phyloP scores from a whole-genome alignment of 2,888 invertebrate species.

The Atethmia centrago region DNA sequence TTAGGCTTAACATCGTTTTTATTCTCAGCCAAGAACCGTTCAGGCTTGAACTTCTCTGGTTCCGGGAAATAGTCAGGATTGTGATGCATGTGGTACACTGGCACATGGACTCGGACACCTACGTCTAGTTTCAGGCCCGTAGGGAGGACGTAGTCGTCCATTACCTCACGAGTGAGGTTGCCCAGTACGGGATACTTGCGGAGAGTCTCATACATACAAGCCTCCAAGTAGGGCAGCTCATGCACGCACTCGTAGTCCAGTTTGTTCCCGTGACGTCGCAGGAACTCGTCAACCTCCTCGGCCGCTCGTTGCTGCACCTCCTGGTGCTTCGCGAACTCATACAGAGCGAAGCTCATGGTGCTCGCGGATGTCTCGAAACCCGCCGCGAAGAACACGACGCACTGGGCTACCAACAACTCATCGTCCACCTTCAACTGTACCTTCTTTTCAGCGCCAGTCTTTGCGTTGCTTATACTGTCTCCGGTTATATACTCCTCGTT shows the following conservation, averaged over 20 bases:
- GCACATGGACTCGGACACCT: constrained; percentile 74
- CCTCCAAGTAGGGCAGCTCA: constrained; percentile 75
- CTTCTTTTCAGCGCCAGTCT: constrained; percentile 63
- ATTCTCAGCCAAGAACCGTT: constrained; percentile 73
- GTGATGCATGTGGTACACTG: constrained; percentile 74
- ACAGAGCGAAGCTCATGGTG: constrained; percentile 48
- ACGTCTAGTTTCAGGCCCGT: constrained; percentile 73
- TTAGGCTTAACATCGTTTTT: constrained; percentile 70
- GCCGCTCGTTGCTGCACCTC: constrained; percentile 63
- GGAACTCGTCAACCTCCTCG: constrained; percentile 35
- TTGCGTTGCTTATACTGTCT: constrained; percentile 63
- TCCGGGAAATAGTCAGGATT: constrained; percentile 74
- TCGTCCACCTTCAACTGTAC: constrained; percentile 48
- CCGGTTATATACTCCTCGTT: constrained; percentile 64
- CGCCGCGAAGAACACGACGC: constrained; percentile 56
- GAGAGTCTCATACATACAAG: constrained; percentile 76
- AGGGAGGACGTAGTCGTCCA: constrained; percentile 76
- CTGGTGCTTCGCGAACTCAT: constrained; percentile 49
- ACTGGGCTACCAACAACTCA: constrained; percentile 57
- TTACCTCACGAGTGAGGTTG: constrained; percentile 74
- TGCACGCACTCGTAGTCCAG: constrained; percentile 37
- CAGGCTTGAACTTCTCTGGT: constrained; percentile 74
- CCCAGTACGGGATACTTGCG: constrained; percentile 76
- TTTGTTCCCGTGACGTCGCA: constrained; percentile 36
- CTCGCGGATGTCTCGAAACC: constrained; percentile 61